Conservation (phyloP, 2,113 vertebrate species). For the Sturnira hondurensis region DNA sequence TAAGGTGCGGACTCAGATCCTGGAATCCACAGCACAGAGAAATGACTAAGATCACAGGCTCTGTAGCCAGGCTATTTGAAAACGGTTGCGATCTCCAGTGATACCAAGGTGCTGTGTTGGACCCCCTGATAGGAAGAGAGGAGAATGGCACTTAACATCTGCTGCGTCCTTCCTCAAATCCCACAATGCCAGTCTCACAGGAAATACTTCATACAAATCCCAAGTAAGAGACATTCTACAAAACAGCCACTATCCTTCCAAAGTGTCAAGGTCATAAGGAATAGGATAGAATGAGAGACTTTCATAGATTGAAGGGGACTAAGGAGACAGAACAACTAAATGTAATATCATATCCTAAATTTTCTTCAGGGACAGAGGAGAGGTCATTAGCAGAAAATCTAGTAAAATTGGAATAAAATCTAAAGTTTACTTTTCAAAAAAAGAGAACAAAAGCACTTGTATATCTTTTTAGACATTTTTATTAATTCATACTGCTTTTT, state of each 20-base stretch:
- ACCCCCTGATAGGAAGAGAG: neutral
- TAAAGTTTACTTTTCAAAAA: neutral
- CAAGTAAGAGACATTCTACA: neutral
- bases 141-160: neutral
- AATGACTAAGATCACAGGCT: neutral
- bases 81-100: neutral
- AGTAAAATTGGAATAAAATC: slow-evolving; percentile 2
- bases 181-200: neutral
- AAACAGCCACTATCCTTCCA: neutral
- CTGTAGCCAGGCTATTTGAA: neutral
- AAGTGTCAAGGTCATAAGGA: neutral
- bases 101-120: neutral
- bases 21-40: neutral
- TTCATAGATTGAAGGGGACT: neutral
- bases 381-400: neutral
- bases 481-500: neutral
- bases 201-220: neutral
- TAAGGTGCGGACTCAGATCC: neutral
- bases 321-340: neutral
- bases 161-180: neutral
- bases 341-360: neutral
- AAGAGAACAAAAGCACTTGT: neutral
- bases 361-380: neutral
- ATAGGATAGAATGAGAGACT: neutral
- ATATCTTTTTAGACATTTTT: neutral